Evolutionary conservation across 2,113 vertebrate species (phyloP).

Genomic region (Spilogale gracilis): DNA sequence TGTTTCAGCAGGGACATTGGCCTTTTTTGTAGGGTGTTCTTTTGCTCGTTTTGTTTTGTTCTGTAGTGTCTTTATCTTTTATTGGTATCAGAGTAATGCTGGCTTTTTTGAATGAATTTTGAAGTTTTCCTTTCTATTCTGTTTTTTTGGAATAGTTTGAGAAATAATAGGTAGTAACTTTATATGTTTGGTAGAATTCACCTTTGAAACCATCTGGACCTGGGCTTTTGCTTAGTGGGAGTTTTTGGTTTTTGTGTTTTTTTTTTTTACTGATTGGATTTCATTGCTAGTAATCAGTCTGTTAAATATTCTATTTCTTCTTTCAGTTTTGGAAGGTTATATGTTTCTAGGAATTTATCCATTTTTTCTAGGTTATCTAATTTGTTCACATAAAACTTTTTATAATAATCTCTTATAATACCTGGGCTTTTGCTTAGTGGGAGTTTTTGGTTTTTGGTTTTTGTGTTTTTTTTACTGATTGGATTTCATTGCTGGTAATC

Average conservation of each 20-base stretch:
- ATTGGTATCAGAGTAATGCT: neutral
- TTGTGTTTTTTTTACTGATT: neutral
- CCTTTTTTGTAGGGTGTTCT: neutral
- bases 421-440: neutral
- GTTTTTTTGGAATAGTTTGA: neutral
- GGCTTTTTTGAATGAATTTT: neutral
- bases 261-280: neutral
- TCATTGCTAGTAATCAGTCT: neutral
- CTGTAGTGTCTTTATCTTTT: neutral
- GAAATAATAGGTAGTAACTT: neutral
- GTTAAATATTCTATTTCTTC: neutral
- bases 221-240: neutral
- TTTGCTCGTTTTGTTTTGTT: neutral
- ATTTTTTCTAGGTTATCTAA: neutral
- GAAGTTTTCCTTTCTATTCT: neutral
- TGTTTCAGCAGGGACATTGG: neutral
- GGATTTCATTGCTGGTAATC: neutral
- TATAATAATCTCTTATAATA: neutral
- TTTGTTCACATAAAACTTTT: neutral
- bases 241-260: neutral
- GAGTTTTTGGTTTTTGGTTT: neutral
- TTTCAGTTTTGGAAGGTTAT: neutral
- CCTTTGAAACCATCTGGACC: neutral
- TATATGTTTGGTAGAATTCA: neutral
- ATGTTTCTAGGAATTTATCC: neutral